These are phyloP conservation scores for Epistrophe grossulariae DNA, from an alignment of 2,888 invertebrate species.

Conservation along the genomic window DNA sequence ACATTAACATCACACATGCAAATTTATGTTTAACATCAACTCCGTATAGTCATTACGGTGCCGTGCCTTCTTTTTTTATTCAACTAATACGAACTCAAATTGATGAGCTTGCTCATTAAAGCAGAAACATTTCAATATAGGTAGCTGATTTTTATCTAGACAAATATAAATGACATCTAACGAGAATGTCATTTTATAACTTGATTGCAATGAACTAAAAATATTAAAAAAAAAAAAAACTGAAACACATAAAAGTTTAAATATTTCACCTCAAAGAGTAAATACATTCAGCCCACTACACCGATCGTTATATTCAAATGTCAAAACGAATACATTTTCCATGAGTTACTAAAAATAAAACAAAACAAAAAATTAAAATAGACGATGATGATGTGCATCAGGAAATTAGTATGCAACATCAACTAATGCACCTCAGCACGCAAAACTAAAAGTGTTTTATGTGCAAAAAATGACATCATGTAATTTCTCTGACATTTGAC, in stretches of 20 bases:
- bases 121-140: not conserved
- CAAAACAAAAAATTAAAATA: not conserved
- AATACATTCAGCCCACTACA: not conserved
- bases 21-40: conserved; percentile 18
- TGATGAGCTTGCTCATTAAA: conserved; percentile 31
- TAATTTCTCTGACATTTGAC: conserved; percentile 51
- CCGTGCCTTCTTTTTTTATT: not conserved
- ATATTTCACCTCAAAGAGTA: not conserved
- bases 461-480: conserved; percentile 62
- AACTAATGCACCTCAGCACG: conserved; percentile 33
- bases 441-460: conserved; percentile 34
- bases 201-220: not conserved
- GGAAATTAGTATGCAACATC: conserved; percentile 58
- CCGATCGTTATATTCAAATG: conserved; percentile 7
- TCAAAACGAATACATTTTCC: conserved; percentile 22
- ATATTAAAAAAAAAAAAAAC: not conserved
- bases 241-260: not conserved
- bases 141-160: not conserved
- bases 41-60: conserved; percentile 5
- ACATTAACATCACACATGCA: not conserved
- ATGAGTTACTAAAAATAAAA: conserved; percentile 3
- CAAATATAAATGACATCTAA: conserved; percentile 8
- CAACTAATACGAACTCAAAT: not conserved
- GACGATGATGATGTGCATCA: conserved; percentile 34
- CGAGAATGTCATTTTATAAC: conserved; percentile 6